phyloP scores from a whole-genome alignment of 2,797 vertebrate genomes.

The Neomorphus geoffroyi region DNA sequence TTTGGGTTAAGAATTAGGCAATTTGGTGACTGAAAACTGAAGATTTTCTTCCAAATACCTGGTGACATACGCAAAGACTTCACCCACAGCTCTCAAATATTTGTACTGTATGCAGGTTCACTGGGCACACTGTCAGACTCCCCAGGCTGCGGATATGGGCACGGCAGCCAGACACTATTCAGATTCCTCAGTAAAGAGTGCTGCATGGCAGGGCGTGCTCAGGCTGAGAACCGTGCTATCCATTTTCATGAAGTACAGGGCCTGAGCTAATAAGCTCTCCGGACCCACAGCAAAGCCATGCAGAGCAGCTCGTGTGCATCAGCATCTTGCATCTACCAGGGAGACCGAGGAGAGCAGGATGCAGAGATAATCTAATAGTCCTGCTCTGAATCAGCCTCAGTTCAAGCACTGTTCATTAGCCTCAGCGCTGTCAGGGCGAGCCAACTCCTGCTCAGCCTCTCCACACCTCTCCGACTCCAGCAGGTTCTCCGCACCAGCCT shows the following conservation, averaged over 20 bases:
- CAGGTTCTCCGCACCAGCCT: not conserved
- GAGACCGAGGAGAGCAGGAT: not conserved
- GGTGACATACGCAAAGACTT: not conserved
- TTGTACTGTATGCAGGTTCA: not conserved
- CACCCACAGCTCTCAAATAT: not conserved
- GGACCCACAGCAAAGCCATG: not conserved
- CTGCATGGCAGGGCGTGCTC: not conserved
- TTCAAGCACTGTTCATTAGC: not conserved
- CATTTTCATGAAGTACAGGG: not conserved
- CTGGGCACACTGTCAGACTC: not conserved
- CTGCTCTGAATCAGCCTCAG: not conserved
- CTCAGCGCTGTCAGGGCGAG: not conserved
- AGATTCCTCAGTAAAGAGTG: not conserved
- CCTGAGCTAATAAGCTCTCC: not conserved
- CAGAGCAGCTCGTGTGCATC: not conserved
- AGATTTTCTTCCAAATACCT: not conserved
- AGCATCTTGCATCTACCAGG: not conserved
- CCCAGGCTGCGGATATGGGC: not conserved
- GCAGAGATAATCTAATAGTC: not conserved
- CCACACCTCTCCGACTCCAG: too few species aligned
- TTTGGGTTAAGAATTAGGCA: not conserved
- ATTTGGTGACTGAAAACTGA: not conserved
- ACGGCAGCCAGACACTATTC: not conserved
- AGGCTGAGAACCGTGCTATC: not conserved
- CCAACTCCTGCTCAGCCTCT: not conserved